Evolutionary conservation across 2,797 vertebrate genomes (phyloP).

Genomic region (Pyrrhura leucotis): DNA sequence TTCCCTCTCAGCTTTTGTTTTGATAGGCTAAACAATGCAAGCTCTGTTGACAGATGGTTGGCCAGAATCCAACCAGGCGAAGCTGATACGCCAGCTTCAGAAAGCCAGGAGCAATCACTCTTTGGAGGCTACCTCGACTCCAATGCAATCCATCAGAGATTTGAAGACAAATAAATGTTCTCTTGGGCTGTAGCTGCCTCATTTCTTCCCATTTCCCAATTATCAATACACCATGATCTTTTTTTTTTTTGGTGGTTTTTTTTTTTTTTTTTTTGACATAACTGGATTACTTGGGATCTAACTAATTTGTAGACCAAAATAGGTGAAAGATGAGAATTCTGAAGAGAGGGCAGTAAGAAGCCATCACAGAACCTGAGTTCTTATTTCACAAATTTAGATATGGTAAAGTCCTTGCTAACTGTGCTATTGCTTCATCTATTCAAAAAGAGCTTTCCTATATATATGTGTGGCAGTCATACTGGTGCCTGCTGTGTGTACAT

Average conservation of each 20-base stretch:
- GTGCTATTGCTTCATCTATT: not conserved
- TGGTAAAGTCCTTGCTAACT: not conserved
- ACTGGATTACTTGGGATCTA: not conserved
- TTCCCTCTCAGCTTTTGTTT: conserved; percentile 49
- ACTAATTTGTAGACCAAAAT: not conserved
- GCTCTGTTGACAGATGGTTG: conserved; percentile 52
- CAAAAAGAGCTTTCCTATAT: not conserved
- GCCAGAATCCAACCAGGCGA: not conserved
- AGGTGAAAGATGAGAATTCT: not conserved
- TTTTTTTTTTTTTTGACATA: not conserved
- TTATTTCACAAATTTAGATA: not conserved
- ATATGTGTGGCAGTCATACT: not conserved
- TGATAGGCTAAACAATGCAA: conserved; percentile 45
- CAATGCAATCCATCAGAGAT: not conserved
- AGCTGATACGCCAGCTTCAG: conserved; percentile 25
- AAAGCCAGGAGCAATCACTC: conserved; percentile 8
- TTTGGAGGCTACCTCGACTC: not conserved
- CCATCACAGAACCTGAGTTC: accelerated
- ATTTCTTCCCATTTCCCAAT: not conserved
- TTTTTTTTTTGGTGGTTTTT: not conserved
- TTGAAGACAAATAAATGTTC: not conserved
- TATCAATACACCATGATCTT: not conserved
- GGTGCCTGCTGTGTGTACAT: not conserved
- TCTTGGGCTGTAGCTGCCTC: not conserved
- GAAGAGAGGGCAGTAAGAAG: not conserved